Base-by-base conservation (phyloP, 2,888 invertebrate genomes). In the Ophion costatus region DNA sequence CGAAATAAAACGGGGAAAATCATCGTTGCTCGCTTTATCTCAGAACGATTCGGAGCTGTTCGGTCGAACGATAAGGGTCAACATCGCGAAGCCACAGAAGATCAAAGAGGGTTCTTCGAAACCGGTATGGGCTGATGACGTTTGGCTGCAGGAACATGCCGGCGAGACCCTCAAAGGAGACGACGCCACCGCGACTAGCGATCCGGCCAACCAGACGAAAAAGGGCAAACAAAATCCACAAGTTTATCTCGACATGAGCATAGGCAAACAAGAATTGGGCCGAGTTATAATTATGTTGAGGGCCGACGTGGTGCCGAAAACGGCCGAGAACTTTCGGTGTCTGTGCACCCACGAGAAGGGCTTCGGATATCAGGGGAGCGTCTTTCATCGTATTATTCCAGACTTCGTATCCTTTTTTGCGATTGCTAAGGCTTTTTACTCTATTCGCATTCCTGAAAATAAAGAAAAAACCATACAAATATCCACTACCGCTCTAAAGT, bases 81-180 rank as follows among this genome's bases (percentile, higher is more conserved):
- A 99, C 94, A 95, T 99, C 88, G 99, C 99, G 3, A 98, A 99
- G 89, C 99, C 99, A 3, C 98, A 99, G 93, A 96, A 98, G 89
- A 97, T 99, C 77, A 99, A 98, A 93, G 99, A 99, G 94, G 98
- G 99, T 33, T 98, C 98, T 10, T 97, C 98, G 0, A 95, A 98
- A 87, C 98, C 99, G 1, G 99, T 99, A 2, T 99, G 99, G 99
- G 97, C 99, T 0, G 99, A 99, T 92, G 99, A 99, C 93, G 96
- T 96, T 74, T 99, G 99, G 99, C 94, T 99, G n/a, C 98, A 98
- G 93, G 97, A 98, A 92, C 99, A 99, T 95, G 98, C 99, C 0
- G 99, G 99, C 1, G 98, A 98, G 92, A 98, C 98, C 0, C 95
- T 96, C 14, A 94, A 96, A 33, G 94, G 94, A 51, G 93, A 94